Evolutionary conservation across 2,113 vertebrate genomes (phyloP).

Genomic region (Nerophis lumbriciformis): DNA sequence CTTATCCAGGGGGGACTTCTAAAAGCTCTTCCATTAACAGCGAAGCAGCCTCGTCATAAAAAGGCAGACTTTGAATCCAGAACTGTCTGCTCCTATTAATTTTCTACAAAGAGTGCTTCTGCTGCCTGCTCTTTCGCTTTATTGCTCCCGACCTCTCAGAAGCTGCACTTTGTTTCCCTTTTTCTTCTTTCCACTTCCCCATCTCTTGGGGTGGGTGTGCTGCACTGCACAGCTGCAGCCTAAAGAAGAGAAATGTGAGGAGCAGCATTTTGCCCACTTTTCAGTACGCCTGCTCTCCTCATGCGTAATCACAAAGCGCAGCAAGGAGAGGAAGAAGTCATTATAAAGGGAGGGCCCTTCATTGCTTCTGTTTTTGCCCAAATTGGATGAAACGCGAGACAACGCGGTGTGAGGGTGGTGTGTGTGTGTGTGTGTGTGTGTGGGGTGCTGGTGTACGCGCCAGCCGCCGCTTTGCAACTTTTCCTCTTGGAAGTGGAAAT

Average conservation of each 20-base stretch:
- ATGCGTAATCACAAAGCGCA: constrained; percentile 24
- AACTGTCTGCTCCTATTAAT: constrained; percentile 72
- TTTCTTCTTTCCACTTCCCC: constrained; percentile 27
- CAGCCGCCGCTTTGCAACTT: constrained; percentile 53
- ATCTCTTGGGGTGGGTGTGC: constrained; percentile 30
- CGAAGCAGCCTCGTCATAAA: constrained; percentile 60
- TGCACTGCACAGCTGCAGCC: constrained; percentile 19
- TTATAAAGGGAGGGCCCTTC: constrained; percentile 28
- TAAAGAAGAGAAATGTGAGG: constrained; percentile 28
- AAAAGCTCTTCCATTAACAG: constrained; percentile 74
- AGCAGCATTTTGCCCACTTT: constrained; percentile 22
- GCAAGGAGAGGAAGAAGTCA: constrained; percentile 4
- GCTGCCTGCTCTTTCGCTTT: constrained; percentile 33
- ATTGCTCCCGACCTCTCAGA: constrained; percentile 22
- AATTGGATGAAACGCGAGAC: constrained; percentile 50
- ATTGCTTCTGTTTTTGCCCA: constrained; percentile 47
- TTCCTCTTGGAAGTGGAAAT: constrained; percentile 66
- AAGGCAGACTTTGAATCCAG: constrained; percentile 64
- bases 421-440: too few species aligned
- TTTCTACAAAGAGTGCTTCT: constrained; percentile 65
- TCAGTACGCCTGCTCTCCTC: not conserved
- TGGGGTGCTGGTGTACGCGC: constrained; percentile 38
- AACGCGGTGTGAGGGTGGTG: constrained; percentile 29
- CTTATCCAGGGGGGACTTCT: constrained; percentile 61
- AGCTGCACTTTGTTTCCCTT: constrained; percentile 30